These are phyloP conservation scores for Ceratotherium simum DNA, from an alignment of 2,113 vertebrate genomes.

Conservation along the genomic window DNA sequence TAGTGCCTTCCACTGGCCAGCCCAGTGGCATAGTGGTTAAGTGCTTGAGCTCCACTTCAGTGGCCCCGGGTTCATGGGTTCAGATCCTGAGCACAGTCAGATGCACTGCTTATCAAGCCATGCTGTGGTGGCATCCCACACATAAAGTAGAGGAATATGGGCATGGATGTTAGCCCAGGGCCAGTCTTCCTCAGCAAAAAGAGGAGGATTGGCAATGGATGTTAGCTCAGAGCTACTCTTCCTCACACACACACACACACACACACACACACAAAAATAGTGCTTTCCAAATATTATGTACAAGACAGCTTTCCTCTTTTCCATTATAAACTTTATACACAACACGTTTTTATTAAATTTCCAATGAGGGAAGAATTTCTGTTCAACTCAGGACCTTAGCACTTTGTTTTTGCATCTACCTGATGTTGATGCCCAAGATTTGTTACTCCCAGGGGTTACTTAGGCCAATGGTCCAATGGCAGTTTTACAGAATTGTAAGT, in stretches of 20 bases:
- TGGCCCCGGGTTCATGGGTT: too few relatives aligned
- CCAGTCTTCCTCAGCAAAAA: too few relatives aligned
- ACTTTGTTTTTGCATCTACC: background rate
- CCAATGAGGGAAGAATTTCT: background rate
- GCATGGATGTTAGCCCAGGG: too few relatives aligned
- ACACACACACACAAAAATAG: background rate
- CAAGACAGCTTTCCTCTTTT: background rate
- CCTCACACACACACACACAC: too few relatives aligned
- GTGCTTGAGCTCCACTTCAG: too few relatives aligned
- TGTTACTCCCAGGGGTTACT: background rate
- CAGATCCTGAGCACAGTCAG: too few relatives aligned
- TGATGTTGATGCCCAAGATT: background rate
- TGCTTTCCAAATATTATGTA: background rate
- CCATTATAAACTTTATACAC: background rate
- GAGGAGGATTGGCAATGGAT: too few relatives aligned
- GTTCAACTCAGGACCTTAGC: background rate
- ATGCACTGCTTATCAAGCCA: too few relatives aligned
- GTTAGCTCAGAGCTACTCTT: too few relatives aligned
- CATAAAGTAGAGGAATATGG: too few relatives aligned
- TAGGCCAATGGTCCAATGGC: background rate
- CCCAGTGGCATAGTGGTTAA: too few relatives aligned
- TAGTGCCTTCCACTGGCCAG: background rate
- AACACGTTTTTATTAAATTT: background rate
- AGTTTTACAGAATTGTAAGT: background rate
- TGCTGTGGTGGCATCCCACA: too few relatives aligned